Conservation (phyloP, 2,113 vertebrate species). For the Hypocryptadius cinnamomeus region DNA sequence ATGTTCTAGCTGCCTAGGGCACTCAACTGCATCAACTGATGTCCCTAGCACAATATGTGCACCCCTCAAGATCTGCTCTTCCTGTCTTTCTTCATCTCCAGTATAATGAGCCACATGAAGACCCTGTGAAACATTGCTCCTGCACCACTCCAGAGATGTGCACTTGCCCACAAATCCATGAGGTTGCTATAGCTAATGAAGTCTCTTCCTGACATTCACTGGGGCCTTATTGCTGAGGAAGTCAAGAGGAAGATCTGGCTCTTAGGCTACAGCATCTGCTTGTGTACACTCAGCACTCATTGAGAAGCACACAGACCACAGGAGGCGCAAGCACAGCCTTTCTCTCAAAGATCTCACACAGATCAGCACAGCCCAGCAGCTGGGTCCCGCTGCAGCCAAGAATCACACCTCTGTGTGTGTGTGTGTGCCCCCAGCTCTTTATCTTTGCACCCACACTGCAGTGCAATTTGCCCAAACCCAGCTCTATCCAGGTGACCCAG, state of each 20-base stretch:
- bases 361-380: background rate
- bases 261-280: background rate
- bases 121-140: background rate
- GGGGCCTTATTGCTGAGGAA: background rate
- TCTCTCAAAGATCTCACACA: background rate
- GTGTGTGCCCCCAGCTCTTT: background rate
- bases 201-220: background rate
- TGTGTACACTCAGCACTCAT: background rate
- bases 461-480: background rate
- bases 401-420: background rate
- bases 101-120: background rate
- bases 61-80: background rate
- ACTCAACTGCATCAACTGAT: background rate
- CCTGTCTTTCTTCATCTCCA: background rate
- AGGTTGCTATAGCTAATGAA: background rate
- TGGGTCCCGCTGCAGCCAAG: background rate
- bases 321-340: background rate
- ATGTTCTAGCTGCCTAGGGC: background rate
- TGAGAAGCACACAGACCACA: background rate
- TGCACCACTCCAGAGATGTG: background rate
- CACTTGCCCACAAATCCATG: background rate
- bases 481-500: background rate
- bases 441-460: background rate
- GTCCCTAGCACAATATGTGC: background rate
- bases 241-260: background rate